These are phyloP conservation scores for Bombyx huttoni DNA, from an alignment of 2,888 invertebrate species.

Conservation along the genomic window DNA sequence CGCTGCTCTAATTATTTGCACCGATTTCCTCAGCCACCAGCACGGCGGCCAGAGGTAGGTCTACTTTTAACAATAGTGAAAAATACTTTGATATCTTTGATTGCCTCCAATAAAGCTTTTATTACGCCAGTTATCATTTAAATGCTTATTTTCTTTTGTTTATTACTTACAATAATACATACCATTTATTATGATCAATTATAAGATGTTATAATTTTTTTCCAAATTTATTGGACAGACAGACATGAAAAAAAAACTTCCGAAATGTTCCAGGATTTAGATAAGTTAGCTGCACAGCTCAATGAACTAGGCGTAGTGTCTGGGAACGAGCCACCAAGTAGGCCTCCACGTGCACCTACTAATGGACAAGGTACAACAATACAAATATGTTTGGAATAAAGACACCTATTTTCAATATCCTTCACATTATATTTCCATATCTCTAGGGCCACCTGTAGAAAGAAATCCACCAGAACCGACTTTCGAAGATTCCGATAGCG, in stretches of 20 bases:
- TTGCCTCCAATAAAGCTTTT: not conserved
- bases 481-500: slow-evolving; percentile 82
- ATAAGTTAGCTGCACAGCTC: slow-evolving; percentile 95
- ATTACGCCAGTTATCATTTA: no score
- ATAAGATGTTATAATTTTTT: no score
- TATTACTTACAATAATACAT: no score
- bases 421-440: not conserved
- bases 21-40: slow-evolving; percentile 80
- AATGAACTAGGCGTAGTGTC: slow-evolving; percentile 91
- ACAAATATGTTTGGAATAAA: no score
- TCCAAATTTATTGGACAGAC: no score
- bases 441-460: slow-evolving; percentile 62
- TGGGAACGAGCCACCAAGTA: slow-evolving; percentile 77
- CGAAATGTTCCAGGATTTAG: slow-evolving; percentile 83
- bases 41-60: slow-evolving; percentile 93
- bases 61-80: slow-evolving; percentile 6
- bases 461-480: slow-evolving; percentile 75
- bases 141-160: no score
- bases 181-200: no score
- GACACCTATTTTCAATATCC: no score
- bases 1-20: slow-evolving; percentile 68
- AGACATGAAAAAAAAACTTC: not conserved
- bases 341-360: slow-evolving; percentile 58
- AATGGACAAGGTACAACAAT: slow-evolving; percentile 51
- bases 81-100: not conserved